Evolutionary conservation across 2,113 vertebrate genomes (phyloP).

Genomic region (Cynocephalus volans): DNA sequence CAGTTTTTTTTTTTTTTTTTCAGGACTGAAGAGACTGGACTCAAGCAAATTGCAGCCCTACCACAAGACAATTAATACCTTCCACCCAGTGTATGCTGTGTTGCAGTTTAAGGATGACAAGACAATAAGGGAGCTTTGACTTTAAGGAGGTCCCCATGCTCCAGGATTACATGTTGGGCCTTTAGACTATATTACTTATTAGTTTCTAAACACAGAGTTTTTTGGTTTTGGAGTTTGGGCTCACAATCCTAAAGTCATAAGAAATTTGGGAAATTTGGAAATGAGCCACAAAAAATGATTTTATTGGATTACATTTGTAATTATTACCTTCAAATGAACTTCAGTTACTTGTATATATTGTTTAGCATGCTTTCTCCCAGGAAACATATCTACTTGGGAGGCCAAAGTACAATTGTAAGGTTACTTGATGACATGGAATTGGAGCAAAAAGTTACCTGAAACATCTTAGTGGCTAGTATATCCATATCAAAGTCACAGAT

Average conservation of each 20-base stretch:
- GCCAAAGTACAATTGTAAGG: not conserved
- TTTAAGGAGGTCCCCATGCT: not conserved
- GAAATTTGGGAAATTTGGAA: not conserved
- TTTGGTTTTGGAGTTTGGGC: not conserved
- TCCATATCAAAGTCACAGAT: not conserved
- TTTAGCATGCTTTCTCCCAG: not conserved
- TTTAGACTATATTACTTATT: not conserved
- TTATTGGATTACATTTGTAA: constrained; percentile 2
- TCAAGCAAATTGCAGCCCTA: not conserved
- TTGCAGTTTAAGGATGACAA: not conserved
- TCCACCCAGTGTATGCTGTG: not conserved
- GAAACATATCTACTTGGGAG: not conserved
- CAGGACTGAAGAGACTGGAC: not conserved
- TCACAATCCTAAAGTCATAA: not conserved
- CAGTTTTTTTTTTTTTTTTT: not conserved
- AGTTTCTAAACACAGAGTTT: constrained; percentile 6
- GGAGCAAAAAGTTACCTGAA: not conserved
- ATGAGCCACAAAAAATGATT: not conserved
- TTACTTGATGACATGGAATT: not conserved
- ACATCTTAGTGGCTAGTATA: not conserved
- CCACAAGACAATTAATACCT: not conserved
- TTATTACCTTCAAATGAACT: not conserved
- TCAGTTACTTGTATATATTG: not conserved
- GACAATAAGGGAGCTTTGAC: not conserved
- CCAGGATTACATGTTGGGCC: not conserved